Percentiles rank a stretch among this genome's conserved stretches.
phyloP scores from a whole-genome alignment of 1,140 invertebrate genomes.

The Hycleus phaleratus region DNA sequence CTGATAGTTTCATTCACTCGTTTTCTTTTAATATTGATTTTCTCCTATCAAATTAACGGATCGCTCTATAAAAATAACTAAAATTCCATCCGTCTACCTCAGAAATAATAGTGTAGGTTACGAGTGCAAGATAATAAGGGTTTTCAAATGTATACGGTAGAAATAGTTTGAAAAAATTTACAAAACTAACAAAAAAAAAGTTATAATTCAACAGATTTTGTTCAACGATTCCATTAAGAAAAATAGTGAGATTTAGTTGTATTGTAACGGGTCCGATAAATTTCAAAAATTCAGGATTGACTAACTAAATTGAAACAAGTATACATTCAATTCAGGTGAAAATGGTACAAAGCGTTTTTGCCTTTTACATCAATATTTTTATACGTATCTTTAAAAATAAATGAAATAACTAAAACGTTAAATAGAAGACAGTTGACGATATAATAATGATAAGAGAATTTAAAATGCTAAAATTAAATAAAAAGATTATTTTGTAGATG shows the following conservation, averaged over 20 bases:
- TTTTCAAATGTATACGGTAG: constrained; percentile 37
- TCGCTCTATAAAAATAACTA: constrained; percentile 16
- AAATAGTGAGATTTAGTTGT: constrained; percentile 6
- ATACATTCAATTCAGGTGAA: constrained; percentile 35
- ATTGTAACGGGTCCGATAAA: constrained; percentile 12
- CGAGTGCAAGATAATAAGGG: constrained; percentile 28
- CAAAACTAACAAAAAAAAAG: too few species aligned
- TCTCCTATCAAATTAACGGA: not conserved
- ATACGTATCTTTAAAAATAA: constrained; percentile 32
- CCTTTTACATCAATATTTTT: constrained; percentile 37
- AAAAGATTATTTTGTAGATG: constrained; percentile 27
- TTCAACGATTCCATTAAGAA: constrained; percentile 9
- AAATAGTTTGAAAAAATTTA: constrained; percentile 6
- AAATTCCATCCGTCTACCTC: constrained; percentile 43
- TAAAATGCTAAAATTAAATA: constrained; percentile 21
- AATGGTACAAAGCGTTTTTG: constrained; percentile 40
- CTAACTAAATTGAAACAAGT: constrained; percentile 16
- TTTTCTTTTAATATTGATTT: not conserved
- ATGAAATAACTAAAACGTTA: not conserved
- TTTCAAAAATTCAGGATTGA: not conserved
- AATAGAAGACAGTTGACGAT: too few species aligned
- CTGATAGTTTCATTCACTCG: not conserved
- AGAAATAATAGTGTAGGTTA: constrained; percentile 25
- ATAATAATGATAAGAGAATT: too few species aligned
- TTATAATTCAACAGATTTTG: too few species aligned